Evolutionary conservation across 2,113 vertebrate species (phyloP).

Genomic region (Xenus cinereus): DNA sequence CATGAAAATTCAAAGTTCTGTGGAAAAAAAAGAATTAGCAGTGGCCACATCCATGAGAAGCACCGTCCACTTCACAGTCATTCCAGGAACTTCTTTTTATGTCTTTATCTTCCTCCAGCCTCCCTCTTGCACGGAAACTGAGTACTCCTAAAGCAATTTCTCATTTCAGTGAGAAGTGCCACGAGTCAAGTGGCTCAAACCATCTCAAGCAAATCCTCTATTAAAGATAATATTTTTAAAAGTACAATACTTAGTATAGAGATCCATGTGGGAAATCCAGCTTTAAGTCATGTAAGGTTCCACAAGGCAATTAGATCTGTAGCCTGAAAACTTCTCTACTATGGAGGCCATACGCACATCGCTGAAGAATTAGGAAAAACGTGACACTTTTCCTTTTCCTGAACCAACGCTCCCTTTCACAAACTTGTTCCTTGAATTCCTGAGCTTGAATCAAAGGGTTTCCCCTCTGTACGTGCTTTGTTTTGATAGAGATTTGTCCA

Average conservation of each 20-base stretch:
- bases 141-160: not conserved
- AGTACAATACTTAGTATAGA: not conserved
- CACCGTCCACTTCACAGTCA: not conserved
- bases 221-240: not conserved
- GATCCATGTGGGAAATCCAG: not conserved
- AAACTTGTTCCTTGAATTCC: not conserved
- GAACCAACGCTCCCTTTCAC: not conserved
- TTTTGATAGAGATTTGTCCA: not conserved
- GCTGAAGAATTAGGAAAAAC: not conserved
- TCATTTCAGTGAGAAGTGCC: not conserved
- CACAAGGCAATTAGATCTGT: not conserved
- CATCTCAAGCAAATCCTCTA: not conserved
- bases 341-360: not conserved
- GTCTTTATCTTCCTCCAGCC: not conserved
- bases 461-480: not conserved
- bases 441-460: not conserved
- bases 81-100: not conserved
- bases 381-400: not conserved
- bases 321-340: not conserved
- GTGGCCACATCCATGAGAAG: not conserved
- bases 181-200: not conserved
- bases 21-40: not conserved
- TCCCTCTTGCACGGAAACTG: not conserved
- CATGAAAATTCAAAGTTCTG: not conserved
- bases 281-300: not conserved